Evolutionary conservation across 1,140 invertebrate genomes (phyloP).

Genomic region (Mactra quadrangularis): DNA sequence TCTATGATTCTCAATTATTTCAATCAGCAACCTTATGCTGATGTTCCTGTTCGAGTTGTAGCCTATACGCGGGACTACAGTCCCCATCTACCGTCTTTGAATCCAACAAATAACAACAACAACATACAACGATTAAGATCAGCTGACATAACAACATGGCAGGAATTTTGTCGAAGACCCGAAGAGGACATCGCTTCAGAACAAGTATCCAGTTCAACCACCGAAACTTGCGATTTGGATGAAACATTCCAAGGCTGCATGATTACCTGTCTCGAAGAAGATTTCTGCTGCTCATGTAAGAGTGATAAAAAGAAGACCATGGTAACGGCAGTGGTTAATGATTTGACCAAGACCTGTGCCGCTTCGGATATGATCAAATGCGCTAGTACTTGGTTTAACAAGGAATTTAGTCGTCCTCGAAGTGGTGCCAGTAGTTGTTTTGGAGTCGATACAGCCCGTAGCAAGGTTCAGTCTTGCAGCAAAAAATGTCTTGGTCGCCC

Average conservation of each 20-base stretch:
- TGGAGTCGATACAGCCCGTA: neutral
- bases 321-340: constrained; percentile 6
- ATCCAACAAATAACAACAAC: neutral
- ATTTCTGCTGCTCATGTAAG: constrained; percentile 21
- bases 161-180: neutral
- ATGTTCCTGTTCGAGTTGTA: neutral
- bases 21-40: neutral
- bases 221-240: too few species aligned
- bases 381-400: neutral
- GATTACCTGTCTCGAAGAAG: neutral
- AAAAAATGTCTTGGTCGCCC: neutral
- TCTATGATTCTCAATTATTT: neutral
- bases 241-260: constrained; percentile 11
- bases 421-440: constrained; percentile 8
- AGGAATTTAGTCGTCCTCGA: neutral
- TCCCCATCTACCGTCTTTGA: neutral
- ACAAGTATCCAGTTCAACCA: constrained; percentile 81
- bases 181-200: neutral
- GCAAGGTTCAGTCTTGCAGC: neutral
- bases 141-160: neutral
- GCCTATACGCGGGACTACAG: neutral
- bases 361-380: neutral
- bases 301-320: neutral
- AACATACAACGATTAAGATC: neutral
- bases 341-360: neutral